Evolutionary conservation across 2,113 vertebrate genomes (phyloP).

Genomic region (Halichoerus grypus): DNA sequence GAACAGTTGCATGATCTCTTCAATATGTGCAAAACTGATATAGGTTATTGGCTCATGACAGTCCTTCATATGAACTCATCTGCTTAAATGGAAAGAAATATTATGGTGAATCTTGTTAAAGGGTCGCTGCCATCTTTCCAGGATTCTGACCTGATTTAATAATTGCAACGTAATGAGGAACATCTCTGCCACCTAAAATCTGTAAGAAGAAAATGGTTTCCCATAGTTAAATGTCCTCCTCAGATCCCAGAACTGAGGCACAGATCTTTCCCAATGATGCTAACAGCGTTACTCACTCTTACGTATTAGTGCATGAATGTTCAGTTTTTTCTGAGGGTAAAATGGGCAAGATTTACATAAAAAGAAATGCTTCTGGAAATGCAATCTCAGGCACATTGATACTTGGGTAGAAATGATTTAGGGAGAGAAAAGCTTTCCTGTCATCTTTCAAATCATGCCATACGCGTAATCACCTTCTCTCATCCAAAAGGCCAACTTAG

Average conservation of each 20-base stretch:
- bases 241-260: background rate
- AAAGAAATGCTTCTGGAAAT: constrained; percentile 15
- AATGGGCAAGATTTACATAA: background rate
- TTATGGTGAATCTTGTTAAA: background rate
- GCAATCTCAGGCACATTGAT: background rate
- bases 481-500: background rate
- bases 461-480: background rate
- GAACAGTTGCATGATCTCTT: background rate
- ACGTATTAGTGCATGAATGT: background rate
- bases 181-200: background rate
- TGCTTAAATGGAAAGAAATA: background rate
- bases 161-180: background rate
- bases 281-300: background rate
- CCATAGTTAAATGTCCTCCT: background rate
- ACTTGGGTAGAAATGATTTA: background rate
- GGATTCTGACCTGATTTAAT: background rate
- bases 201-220: background rate
- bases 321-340: background rate
- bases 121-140: background rate
- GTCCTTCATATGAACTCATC: background rate
- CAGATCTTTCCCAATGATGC: background rate
- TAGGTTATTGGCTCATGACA: background rate
- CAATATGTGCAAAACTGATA: background rate
- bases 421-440: background rate
- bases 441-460: background rate